Base-by-base conservation (phyloP, 2,113 vertebrate species). In the Tapirus terrestris region DNA sequence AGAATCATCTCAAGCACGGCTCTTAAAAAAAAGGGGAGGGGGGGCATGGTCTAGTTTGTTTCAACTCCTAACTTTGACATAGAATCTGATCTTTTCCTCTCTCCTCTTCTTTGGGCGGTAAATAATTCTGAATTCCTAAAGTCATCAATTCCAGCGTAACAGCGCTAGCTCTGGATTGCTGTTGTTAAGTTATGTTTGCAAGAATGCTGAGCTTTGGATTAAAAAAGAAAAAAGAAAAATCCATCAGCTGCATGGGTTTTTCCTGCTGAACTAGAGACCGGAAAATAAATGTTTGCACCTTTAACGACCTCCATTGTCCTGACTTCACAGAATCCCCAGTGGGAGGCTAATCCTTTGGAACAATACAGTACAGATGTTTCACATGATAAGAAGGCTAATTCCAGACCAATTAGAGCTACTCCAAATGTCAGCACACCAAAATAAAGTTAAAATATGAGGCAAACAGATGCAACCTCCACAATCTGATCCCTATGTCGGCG, bases 261-360 rank as follows among this genome's bases (percentile, higher is more conserved):
- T 79, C 97, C 82, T 83, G 76, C n/a, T 97, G 96, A 98, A 98
- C 96, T 92, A 83, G 82, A 97, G 98, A 65, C 95, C 1, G 96
- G 98, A 99, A 98, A 99, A 98, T 98, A 96, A 97, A 98, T 98
- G 98, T 98, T 98, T 98, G 98, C 96, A 98, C 98, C 98, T 98
- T 98, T 96, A 98, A 94, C 98, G 98, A 99, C 98, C 98, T 97
- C 97, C 95, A 98, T 97, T 98, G 97, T 98, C 82, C 98, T 93
- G 98, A 97, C 86, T 98, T 98, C 98, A 98, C 97, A 98, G 98
- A 98, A 98, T 98, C 48, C 96, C 94, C 92, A 95, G 76, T 61
- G 94, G 94, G 80, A 92, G 92, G 98, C 96, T 98, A 98, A 97
- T 98, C 93, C 97, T 98, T 98, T 98, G 93, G 97, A 98, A 98